These are phyloP conservation scores for Agelas oroides DNA, from an alignment of 37 sponge, comb jelly and placozoan species.

Conservation along the genomic window DNA sequence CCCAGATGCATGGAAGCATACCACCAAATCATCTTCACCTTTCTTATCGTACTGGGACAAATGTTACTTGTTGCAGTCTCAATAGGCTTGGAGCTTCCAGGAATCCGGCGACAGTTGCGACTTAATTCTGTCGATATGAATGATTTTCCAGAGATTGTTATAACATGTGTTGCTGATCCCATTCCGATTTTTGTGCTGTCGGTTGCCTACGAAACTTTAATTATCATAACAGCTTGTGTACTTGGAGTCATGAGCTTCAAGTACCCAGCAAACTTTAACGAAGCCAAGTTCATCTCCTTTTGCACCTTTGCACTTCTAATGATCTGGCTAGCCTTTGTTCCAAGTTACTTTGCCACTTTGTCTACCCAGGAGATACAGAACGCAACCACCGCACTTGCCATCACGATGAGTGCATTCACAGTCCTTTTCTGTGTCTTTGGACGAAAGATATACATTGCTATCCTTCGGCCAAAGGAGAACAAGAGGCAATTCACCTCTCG, in stretches of 20 bases:
- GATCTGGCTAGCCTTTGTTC: too few species aligned
- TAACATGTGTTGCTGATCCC: constrained; percentile 30
- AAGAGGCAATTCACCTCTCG: too few species aligned
- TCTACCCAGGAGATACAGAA: too few species aligned
- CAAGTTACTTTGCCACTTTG: too few species aligned
- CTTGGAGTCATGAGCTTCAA: constrained; percentile 51
- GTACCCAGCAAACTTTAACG: too few species aligned
- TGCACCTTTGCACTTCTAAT: too few species aligned
- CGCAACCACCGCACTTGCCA: too few species aligned
- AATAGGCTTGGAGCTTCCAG: constrained; percentile 15
- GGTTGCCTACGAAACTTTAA: constrained; percentile 29
- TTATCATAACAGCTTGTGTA: constrained; percentile 39
- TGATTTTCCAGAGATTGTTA: constrained; percentile 26
- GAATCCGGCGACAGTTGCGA: neutral
- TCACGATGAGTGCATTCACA: too few species aligned
- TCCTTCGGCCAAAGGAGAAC: too few species aligned
- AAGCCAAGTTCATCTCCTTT: too few species aligned
- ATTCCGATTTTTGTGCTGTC: constrained; percentile 11
- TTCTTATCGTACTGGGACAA: constrained; percentile 42
- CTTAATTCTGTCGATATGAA: neutral
- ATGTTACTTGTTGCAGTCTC: constrained; percentile 55
- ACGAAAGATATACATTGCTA: too few species aligned
- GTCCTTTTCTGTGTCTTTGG: too few species aligned
- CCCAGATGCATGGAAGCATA: constrained; percentile 2
- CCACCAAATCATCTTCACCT: constrained; percentile 64